Evolutionary conservation across 2,797 vertebrate species (phyloP).

Genomic region (Taenioides sp.): DNA sequence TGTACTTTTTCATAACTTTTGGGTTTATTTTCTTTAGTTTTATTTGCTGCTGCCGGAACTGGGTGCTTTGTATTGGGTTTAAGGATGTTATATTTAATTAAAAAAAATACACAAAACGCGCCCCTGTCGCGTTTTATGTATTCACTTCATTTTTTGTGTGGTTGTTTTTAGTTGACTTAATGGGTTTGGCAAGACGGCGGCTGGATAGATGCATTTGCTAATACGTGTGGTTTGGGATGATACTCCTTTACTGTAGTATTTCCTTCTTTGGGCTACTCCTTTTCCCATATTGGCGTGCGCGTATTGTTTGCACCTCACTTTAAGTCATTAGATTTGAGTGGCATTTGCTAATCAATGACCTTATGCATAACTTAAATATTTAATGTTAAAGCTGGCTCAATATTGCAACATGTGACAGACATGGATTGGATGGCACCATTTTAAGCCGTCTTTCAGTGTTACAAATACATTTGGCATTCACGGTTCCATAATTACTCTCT

Average conservation of each 20-base stretch:
- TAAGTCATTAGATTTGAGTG: not conserved
- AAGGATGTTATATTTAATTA: no score
- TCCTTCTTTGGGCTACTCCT: not conserved
- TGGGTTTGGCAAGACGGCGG: not conserved
- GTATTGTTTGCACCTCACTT: not conserved
- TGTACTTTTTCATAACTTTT: not conserved
- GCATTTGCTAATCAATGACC: not conserved
- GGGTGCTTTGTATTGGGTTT: no score
- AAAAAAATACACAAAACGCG: no score
- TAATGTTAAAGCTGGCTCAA: not conserved
- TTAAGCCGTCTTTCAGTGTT: not conserved
- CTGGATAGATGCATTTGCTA: not conserved
- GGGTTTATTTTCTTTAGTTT: not conserved
- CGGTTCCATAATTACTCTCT: no score
- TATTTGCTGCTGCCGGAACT: not conserved
- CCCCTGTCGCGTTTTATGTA: not conserved
- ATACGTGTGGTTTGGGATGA: not conserved
- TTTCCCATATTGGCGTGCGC: not conserved
- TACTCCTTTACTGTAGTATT: not conserved
- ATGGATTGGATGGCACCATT: not conserved
- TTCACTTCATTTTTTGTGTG: not conserved
- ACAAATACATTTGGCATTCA: not conserved
- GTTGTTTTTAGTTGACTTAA: not conserved
- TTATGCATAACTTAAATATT: not conserved
- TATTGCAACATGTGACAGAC: not conserved